These are phyloP conservation scores for Phocides pigmalion DNA, from an alignment of 1,140 invertebrate species.

Conservation along the genomic window DNA sequence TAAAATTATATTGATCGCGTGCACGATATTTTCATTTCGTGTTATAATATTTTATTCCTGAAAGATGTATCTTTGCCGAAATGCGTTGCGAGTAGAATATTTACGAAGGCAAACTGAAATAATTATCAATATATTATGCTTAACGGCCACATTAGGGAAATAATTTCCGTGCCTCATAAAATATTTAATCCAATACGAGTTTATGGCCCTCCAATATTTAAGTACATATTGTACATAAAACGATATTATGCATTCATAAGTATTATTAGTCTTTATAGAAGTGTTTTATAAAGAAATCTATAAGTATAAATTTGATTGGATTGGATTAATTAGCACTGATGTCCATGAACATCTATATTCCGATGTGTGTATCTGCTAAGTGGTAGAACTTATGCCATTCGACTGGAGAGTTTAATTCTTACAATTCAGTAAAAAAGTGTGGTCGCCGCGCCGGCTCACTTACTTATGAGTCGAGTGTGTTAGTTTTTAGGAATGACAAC, in stretches of 20 bases:
- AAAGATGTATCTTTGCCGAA: constrained; percentile 27
- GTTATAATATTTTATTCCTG: constrained; percentile 25
- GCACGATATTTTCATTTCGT: constrained; percentile 16
- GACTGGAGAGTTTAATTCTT: no score
- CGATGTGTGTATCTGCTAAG: no score
- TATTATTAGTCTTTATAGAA: background rate
- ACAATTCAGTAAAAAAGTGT: no score
- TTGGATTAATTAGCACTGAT: no score
- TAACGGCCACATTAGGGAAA: constrained; percentile 76
- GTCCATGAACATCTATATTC: no score
- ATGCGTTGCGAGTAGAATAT: constrained; percentile 57
- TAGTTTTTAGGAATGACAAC: no score
- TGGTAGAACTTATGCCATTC: no score
- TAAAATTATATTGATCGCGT: background rate
- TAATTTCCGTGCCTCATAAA: constrained; percentile 60
- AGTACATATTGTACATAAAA: background rate
- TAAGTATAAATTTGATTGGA: no score
- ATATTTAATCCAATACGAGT: constrained; percentile 53
- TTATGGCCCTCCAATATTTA: constrained; percentile 20
- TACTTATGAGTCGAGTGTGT: no score
- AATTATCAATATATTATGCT: constrained; percentile 78
- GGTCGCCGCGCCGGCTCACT: no score
- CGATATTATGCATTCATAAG: background rate
- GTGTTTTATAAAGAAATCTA: background rate
- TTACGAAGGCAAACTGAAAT: constrained; percentile 62